Base-by-base conservation (phyloP, 2,113 vertebrate genomes). In the Varanus komodoensis region DNA sequence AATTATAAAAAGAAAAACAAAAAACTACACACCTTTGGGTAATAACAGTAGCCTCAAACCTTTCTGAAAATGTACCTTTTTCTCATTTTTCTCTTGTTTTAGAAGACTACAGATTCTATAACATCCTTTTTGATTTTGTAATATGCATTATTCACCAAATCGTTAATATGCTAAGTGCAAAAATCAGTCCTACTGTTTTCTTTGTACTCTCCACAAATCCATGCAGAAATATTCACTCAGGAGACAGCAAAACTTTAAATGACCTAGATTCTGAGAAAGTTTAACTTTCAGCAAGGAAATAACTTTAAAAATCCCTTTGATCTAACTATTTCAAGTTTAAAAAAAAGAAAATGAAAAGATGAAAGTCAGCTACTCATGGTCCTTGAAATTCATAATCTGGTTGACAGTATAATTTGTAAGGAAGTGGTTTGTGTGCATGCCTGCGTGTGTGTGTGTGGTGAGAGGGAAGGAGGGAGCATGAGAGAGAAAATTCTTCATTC, bases 251-350 rank as follows among this genome's bases (percentile, higher is more conserved):
- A 95, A 96, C 89, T 94, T 91, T 89, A 87, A 91, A 80, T 95
- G 95, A 95, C 93, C 90, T 94, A 94, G 91, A 94, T 95, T 86
- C 91, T 92, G 86, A 86, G 87, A 92, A 93, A 89, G 79, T 92
- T 94, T 94, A 94, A 94, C 84, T 95, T 95, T 93, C 88, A 95
- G 88, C 61, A 92, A 91, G 77, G 87, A 95, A 96, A 94, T 71
- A n/a, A 69, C 52, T 90, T 89, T 93, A 94, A 61, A 87, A 93
- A 89, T 61, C 25, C 81, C 68, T 95, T 95, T 95, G 87, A 95
- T 95, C 80, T 73, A 91, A 89, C 90, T 54, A 38, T 94, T 96
- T 92, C 81, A 91, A 91, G 89, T 32, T 90, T 83, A 71, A 93
- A 87, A 93, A 71, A 82, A 88, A 92, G 82, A 94, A 95, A 95